Evolutionary conservation across 2,797 vertebrate genomes (phyloP).

Genomic region (Peromyscus aztecus): DNA sequence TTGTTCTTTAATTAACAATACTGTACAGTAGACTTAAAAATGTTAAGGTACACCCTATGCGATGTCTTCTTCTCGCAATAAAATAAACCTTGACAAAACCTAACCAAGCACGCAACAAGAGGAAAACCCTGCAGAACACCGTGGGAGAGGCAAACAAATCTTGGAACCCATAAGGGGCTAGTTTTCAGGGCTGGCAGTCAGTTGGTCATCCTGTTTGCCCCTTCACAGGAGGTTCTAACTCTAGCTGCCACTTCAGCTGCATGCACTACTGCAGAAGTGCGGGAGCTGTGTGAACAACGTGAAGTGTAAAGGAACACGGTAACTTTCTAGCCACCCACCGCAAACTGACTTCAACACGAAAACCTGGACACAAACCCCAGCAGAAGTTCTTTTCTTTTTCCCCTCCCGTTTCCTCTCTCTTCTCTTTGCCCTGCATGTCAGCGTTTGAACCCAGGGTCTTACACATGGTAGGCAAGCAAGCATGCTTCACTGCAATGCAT

Average conservation of each 20-base stretch:
- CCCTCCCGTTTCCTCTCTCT: no score
- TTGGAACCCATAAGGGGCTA: background rate
- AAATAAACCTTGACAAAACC: background rate
- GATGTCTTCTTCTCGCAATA: background rate
- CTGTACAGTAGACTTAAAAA: background rate
- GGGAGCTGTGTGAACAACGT: background rate
- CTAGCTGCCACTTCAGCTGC: background rate
- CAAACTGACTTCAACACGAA: slow-evolving; percentile 10
- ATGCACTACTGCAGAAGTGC: background rate
- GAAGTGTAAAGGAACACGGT: rapidly evolving
- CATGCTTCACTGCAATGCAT: background rate
- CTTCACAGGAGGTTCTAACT: background rate
- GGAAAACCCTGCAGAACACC: background rate
- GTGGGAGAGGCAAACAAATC: background rate
- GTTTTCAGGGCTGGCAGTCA: background rate
- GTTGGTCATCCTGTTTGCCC: background rate
- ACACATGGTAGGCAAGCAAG: background rate
- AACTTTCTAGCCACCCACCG: background rate
- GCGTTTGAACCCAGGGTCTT: background rate
- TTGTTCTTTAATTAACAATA: background rate
- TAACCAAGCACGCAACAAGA: background rate
- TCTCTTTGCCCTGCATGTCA: background rate
- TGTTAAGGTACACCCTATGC: background rate
- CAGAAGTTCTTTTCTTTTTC: background rate
- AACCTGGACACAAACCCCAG: background rate